phyloP scores from a whole-genome alignment of 2,888 invertebrate species.

The Oxytorus armatus region DNA sequence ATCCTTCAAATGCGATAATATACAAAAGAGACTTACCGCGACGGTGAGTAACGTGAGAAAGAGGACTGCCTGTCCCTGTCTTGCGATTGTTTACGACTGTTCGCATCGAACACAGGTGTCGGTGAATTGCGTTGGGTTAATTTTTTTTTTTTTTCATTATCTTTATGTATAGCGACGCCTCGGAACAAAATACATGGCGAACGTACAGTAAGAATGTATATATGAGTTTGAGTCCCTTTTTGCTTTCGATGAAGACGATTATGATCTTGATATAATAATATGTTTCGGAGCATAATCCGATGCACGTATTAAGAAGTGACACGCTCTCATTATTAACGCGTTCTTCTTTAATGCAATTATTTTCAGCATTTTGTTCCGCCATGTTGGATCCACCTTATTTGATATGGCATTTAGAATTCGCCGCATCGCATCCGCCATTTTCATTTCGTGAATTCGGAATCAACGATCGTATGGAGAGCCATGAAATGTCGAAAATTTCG shows the following conservation, averaged over 20 bases:
- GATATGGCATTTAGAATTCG: too few relatives aligned
- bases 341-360: background rate
- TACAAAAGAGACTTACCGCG: constrained; percentile 24
- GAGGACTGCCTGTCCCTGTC: constrained; percentile 17
- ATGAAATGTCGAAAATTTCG: background rate
- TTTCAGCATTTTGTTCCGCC: background rate
- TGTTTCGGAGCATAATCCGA: background rate
- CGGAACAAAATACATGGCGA: background rate
- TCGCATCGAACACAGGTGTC: constrained; percentile 22
- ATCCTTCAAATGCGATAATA: constrained; percentile 36
- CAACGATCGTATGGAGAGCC: background rate
- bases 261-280: background rate
- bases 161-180: constrained; percentile 24
- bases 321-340: background rate
- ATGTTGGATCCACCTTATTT: too few relatives aligned
- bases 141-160: constrained; percentile 25
- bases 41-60: constrained; percentile 58
- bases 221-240: background rate
- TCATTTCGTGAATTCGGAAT: background rate
- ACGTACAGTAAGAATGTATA: background rate
- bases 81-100: constrained; percentile 29
- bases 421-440: background rate
- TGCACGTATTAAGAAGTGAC: too few relatives aligned
- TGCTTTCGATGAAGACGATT: background rate
- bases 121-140: constrained; percentile 11